These are phyloP conservation scores for Odontomyia ornata DNA, from an alignment of 2,888 invertebrate genomes.

Conservation along the genomic window DNA sequence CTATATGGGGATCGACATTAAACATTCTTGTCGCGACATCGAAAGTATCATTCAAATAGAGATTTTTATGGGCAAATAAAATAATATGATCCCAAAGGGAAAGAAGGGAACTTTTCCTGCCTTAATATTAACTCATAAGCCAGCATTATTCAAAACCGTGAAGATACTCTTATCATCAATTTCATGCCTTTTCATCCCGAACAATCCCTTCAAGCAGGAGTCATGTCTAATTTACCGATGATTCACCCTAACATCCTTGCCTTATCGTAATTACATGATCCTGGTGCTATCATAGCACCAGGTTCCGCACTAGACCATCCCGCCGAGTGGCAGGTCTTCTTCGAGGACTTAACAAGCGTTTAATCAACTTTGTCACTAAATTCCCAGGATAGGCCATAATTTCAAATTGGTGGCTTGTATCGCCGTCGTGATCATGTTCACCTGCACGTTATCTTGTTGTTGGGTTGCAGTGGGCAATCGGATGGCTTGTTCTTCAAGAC, in stretches of 20 bases:
- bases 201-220: too few species aligned
- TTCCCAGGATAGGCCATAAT: conserved; percentile 26
- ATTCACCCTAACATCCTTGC: too few species aligned
- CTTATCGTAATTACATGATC: too few species aligned
- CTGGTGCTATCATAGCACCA: too few species aligned
- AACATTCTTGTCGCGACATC: conserved; percentile 36
- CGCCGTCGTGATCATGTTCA: conserved; percentile 35
- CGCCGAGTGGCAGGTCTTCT: conserved; percentile 4
- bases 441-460: conserved; percentile 42
- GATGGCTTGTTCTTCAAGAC: conserved; percentile 19
- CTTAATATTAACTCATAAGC: neutral
- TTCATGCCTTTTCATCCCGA: too few species aligned
- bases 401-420: conserved; percentile 44
- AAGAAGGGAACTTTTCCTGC: neutral
- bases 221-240: too few species aligned
- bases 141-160: neutral
- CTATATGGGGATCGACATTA: neutral
- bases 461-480: conserved; percentile 29
- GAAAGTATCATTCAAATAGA: conserved; percentile 3
- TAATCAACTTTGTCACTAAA: conserved; percentile 40
- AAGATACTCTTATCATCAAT: too few species aligned
- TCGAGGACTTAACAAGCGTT: conserved; percentile 17
- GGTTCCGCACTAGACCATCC: neutral
- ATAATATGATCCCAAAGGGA: neutral
- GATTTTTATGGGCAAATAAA: neutral